Percentiles rank a stretch among this genome's conserved stretches.
Conservation (phyloP, 2,888 invertebrate species). For the Peribatodes rhomboidaria region DNA sequence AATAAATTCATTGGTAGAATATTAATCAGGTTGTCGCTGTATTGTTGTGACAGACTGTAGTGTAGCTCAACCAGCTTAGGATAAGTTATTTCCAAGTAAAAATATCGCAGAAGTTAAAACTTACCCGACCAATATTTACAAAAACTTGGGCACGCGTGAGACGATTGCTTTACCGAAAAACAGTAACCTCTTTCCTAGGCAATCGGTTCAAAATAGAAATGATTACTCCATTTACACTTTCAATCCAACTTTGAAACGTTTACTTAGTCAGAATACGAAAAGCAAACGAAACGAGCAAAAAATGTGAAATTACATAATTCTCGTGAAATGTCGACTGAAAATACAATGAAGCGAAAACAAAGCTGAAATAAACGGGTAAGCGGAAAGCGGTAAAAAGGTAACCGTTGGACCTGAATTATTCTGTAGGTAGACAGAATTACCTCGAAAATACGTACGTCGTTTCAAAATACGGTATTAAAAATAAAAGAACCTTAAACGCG, state of each 20-base stretch:
- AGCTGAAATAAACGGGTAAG: constrained; percentile 30
- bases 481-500: neutral
- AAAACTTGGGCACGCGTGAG: no score
- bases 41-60: constrained; percentile 21
- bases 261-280: constrained; percentile 29
- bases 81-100: no score
- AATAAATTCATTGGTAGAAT: constrained; percentile 55
- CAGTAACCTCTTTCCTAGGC: neutral
- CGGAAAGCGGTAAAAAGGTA: constrained; percentile 29
- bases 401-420: constrained; percentile 32
- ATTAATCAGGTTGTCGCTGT: constrained; percentile 42
- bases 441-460: constrained; percentile 16
- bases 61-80: no score
- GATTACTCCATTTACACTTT: neutral
- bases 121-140: no score
- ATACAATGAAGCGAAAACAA: constrained; percentile 39
- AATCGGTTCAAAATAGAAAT: neutral
- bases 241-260: constrained; percentile 29
- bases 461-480: constrained; percentile 20
- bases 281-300: constrained; percentile 20
- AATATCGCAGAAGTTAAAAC: no score
- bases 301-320: constrained; percentile 33
- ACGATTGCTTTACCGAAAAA: no score
- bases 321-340: constrained; percentile 34
- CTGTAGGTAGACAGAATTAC: constrained; percentile 23